Evolutionary conservation across 2,113 vertebrate genomes (phyloP).

Genomic region (Gorilla gorilla): DNA sequence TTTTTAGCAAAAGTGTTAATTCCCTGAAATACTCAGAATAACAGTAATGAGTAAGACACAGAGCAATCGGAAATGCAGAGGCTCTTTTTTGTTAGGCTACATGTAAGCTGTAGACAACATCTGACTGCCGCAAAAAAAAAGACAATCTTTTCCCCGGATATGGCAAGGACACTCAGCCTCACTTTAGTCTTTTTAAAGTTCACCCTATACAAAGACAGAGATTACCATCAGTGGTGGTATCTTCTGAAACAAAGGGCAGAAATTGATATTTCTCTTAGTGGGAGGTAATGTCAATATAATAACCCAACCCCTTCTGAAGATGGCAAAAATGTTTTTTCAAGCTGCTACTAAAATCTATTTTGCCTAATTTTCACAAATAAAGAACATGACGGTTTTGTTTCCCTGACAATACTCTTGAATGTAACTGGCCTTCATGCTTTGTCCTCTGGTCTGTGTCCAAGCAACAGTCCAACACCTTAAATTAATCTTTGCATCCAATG

Average conservation of each 20-base stretch:
- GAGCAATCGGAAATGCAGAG: neutral
- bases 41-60: neutral
- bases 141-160: neutral
- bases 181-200: neutral
- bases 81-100: neutral
- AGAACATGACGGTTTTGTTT: conserved; percentile 55
- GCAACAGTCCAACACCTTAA: neutral
- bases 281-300: neutral
- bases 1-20: neutral
- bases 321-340: conserved; percentile 33
- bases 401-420: conserved; percentile 33
- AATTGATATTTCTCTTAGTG: neutral
- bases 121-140: neutral
- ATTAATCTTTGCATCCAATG: neutral
- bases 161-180: neutral
- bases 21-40: neutral
- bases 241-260: conserved; percentile 20
- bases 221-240: neutral
- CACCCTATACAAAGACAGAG: neutral
- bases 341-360: conserved; percentile 54
- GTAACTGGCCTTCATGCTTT: neutral
- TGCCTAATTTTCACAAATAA: conserved; percentile 52
- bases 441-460: neutral
- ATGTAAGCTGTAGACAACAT: neutral
- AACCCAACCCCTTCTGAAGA: neutral